Evolutionary conservation across 2,113 vertebrate genomes (phyloP), one percentile per base, ranked within the genome.

Genomic region (Hydrochoerus hydrochaeris): DNA sequence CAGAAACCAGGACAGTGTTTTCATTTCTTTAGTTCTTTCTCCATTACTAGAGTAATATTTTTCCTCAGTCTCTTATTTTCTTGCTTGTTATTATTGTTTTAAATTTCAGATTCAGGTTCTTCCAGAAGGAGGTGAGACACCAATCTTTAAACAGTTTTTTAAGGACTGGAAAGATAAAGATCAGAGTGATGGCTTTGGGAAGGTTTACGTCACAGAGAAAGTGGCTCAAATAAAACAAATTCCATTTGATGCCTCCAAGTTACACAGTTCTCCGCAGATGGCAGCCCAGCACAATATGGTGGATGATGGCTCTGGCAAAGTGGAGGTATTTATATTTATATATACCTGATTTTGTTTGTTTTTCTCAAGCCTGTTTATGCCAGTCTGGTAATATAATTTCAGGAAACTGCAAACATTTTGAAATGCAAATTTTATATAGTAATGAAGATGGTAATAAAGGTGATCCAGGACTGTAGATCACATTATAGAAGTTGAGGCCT

Each of bases 61-160:
- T 93, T 63, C 44, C 10, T 83, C 5, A 0, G 26, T 65, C 62
- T 78, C 71, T 84, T 88, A 80, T 67, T 95, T 97, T 90, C 85
- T 24, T 63, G 49, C 54, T 94, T 77, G n/a, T 24, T 3, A 26
- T 35, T 92, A 7, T 71, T 63, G 85, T 91, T 19, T 83, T 95
- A 90, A 38, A 95, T 97, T 98, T 98, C 98, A 99, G 99, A 99
- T 99, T 98, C 99, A 99, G 97, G 99, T 99, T 57, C 98, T 99
- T 92, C 99, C 99, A 0, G 99, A 99, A 98, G 99, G 99, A 88
- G 99, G 99, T 5, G 99, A 99, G 98, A 99, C 99, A 0, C 99
- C 99, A 85, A 99, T 99, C 97, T 99, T 99, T 97, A 99, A 99
- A 96, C 99, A 99, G 88, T 99, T 99, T 98, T 99, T 99, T 98